These are phyloP conservation scores for Luperina testacea DNA, from an alignment of 2,888 invertebrate species.

Conservation along the genomic window DNA sequence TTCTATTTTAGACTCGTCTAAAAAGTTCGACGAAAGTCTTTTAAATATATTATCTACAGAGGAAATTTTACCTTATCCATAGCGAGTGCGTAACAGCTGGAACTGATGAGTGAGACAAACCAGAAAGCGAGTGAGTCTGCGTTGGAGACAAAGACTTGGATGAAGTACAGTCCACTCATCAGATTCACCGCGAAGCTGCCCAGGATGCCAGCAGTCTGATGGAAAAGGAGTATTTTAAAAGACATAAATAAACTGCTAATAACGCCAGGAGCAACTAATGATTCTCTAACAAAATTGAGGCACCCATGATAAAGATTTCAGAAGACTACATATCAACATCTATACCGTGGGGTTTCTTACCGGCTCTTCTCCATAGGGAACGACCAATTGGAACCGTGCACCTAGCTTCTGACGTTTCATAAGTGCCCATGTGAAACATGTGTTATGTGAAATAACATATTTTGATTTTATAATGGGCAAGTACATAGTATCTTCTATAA, in stretches of 20 bases:
- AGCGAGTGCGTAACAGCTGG: constrained; percentile 95
- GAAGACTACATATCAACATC: too few relatives aligned
- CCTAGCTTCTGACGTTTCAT: too few relatives aligned
- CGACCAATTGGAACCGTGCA: too few relatives aligned
- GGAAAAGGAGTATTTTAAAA: constrained; percentile 42
- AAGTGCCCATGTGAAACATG: too few relatives aligned
- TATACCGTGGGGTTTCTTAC: too few relatives aligned
- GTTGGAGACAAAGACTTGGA: constrained; percentile 94
- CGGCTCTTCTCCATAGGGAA: too few relatives aligned
- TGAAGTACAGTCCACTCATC: constrained; percentile 94
- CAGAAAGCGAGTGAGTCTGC: constrained; percentile 93
- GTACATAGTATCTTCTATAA: too few relatives aligned
- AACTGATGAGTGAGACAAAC: constrained; percentile 94
- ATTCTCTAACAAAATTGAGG: too few relatives aligned
- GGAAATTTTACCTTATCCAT: constrained; percentile 93
- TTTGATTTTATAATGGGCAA: too few relatives aligned
- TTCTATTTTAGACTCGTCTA: background rate
- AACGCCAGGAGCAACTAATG: too few relatives aligned
- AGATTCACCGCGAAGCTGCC: constrained; percentile 95
- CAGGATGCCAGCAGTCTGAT: constrained; percentile 94
- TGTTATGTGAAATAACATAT: too few relatives aligned
- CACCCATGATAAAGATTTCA: too few relatives aligned
- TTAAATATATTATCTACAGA: background rate
- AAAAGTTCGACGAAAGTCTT: background rate
- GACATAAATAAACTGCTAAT: background rate